Percentiles rank a stretch among this genome's conserved stretches.
Evolutionary conservation across 53 echinoderm and acorn worm species (phyloP).

Genomic region (Luidia sarsii): DNA sequence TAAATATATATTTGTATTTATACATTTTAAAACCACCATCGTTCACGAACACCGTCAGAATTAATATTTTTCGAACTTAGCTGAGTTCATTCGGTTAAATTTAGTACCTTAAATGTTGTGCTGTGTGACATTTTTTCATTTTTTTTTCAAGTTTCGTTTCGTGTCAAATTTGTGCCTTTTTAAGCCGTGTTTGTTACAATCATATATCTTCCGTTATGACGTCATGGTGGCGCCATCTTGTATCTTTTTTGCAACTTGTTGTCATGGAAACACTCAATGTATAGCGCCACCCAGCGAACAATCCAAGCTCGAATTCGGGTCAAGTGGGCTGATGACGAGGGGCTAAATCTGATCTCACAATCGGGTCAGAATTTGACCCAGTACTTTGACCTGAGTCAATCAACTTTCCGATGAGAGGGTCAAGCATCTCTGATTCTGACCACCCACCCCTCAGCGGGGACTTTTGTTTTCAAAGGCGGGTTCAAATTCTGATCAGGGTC

Average conservation of each 20-base stretch:
- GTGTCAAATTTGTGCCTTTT: constrained; percentile 17
- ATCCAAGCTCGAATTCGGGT: not conserved
- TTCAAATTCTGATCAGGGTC: too few relatives aligned
- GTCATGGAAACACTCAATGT: not conserved
- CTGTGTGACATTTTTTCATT: not conserved
- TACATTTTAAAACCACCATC: too few relatives aligned
- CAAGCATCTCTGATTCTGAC: too few relatives aligned
- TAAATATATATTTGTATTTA: too few relatives aligned
- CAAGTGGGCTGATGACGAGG: not conserved
- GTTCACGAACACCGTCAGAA: not conserved
- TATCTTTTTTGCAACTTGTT: not conserved
- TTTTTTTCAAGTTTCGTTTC: not conserved
- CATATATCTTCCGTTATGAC: constrained; percentile 21
- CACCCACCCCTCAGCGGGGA: too few relatives aligned
- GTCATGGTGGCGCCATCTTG: too few relatives aligned
- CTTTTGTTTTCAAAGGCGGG: too few relatives aligned
- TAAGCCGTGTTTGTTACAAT: not conserved
- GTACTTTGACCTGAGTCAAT: not conserved
- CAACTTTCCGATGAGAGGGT: not conserved
- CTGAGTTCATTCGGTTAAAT: not conserved
- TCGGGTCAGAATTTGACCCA: not conserved
- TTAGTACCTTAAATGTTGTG: not conserved
- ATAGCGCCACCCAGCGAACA: not conserved
- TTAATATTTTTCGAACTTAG: not conserved
- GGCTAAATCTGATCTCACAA: not conserved